Base-by-base conservation (phyloP, 2,888 invertebrate genomes). In the Melipona bicolor region DNA sequence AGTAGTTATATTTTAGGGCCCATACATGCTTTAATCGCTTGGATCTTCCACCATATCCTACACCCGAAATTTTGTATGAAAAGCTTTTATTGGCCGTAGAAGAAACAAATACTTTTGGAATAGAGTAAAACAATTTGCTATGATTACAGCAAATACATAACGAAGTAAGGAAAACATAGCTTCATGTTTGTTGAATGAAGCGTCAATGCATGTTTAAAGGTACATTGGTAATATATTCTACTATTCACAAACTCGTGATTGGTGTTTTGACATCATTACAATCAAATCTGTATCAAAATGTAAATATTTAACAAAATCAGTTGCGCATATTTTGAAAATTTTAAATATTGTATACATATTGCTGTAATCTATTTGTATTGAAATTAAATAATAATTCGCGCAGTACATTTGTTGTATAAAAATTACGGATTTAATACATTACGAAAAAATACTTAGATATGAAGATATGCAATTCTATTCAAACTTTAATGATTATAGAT, bases 1-100 rank as follows among this genome's bases (percentile, higher is more conserved):
- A 49, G 5, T 52, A 64, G 5, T 56, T 61, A 49, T 79, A 49
- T 83, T 75, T 50, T 95, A 96, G 96, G 88, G 99, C 99, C 1
- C 99, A 99, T 95, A 99, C 99, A 5, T 99, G 99, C 95, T 99
- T 99, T 96, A 99, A 99, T 95, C 96, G 99, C 36, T 96, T 99
- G 91, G 99, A 99, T 95, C 96, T 99, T 88, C 99, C 99, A 77
- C 98, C 99, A 0, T 99, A 99, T 96, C 98, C 98, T 76, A 97
- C 98, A 4, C 98, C 97, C 70, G 98, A 98, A 92, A 96, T 98
- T 93, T 96, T 99, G 78, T 97, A 98, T 94, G 98, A 99, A 94
- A 99, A 99, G 94, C 95, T 99, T 21, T 95, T 98, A 83, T 96
- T 98, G 85, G 99, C 99, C 68, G 98, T 99, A 59, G 99, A 99